Percentiles rank a stretch among this genome's conserved stretches.
phyloP scores from a whole-genome alignment of 2,888 invertebrate genomes.

The Yponomeuta evonymella region DNA sequence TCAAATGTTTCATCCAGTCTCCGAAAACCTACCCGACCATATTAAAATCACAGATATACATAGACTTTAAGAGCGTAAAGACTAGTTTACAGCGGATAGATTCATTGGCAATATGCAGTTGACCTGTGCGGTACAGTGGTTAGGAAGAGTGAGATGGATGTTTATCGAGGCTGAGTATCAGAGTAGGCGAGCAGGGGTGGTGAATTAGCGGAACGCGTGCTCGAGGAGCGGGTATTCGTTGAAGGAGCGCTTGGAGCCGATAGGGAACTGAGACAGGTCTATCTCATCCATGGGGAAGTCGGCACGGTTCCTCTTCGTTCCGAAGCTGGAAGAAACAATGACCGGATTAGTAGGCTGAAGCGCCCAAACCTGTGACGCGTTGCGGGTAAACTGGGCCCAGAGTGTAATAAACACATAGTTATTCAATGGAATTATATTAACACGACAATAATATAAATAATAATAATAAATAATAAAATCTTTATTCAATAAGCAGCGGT shows the following conservation, averaged over 20 bases:
- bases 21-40: no score
- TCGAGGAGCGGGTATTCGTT: constrained; percentile 29
- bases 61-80: constrained; percentile 1
- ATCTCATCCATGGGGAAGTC: constrained; percentile 69
- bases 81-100: not conserved
- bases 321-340: constrained; percentile 20
- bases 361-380: not conserved
- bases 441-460: no score
- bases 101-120: not conserved
- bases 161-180: no score
- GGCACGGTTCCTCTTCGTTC: constrained; percentile 54
- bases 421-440: no score
- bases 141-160: no score
- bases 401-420: no score
- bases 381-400: no score
- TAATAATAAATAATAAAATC: no score
- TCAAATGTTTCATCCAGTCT: no score
- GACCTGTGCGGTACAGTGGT: not conserved
- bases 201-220: constrained; percentile 13
- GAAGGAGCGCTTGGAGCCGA: constrained; percentile 55
- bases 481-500: no score
- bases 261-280: constrained; percentile 63
- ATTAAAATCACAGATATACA: not conserved
- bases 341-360: not conserved
- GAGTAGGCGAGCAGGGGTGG: not conserved